Percentiles rank a stretch among this genome's conserved stretches.
phyloP scores from a whole-genome alignment of 2,888 invertebrate species.

The Drosophila fungiperda region DNA sequence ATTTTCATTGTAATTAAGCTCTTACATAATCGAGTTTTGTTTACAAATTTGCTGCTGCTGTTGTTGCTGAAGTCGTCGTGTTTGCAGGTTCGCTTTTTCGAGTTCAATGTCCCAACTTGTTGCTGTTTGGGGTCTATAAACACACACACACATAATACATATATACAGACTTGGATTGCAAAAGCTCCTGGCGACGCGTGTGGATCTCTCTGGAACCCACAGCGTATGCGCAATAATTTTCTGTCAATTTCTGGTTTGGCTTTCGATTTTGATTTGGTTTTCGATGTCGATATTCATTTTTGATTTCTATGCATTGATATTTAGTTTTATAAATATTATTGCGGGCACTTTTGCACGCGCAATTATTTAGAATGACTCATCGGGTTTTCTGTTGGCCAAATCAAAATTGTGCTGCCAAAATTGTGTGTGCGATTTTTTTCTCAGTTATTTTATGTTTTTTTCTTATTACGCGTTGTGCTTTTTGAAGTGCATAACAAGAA shows the following conservation, averaged over 20 bases:
- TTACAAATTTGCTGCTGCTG: conserved; percentile 68
- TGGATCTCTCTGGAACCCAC: conserved; percentile 72
- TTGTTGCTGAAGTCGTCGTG: conserved; percentile 23
- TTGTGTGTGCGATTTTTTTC: conserved; percentile 8
- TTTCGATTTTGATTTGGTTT: conserved; percentile 23
- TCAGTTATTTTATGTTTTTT: conserved; percentile 3
- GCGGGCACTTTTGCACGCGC: conserved; percentile 63
- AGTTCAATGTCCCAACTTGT: conserved; percentile 76
- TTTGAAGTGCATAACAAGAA: conserved; percentile 77
- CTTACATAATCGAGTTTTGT: conserved; percentile 77
- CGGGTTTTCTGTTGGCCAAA: conserved; percentile 67
- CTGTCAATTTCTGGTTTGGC: conserved; percentile 19
- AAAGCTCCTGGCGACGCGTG: conserved; percentile 69
- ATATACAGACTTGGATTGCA: conserved; percentile 57
- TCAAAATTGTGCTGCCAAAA: conserved; percentile 64
- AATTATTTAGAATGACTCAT: conserved; percentile 78
- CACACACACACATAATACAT: conserved; percentile 6
- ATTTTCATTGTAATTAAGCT: conserved; percentile 78
- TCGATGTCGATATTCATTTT: conserved; percentile 20
- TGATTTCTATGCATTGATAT: conserved; percentile 53
- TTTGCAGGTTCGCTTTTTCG: conserved; percentile 70
- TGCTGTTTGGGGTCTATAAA: conserved; percentile 30
- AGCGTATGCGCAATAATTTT: conserved; percentile 66
- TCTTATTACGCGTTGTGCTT: conserved; percentile 49
- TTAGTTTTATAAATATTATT: conserved; percentile 66